Conservation (phyloP, 1,140 invertebrate species). For the Nebria ingens region DNA sequence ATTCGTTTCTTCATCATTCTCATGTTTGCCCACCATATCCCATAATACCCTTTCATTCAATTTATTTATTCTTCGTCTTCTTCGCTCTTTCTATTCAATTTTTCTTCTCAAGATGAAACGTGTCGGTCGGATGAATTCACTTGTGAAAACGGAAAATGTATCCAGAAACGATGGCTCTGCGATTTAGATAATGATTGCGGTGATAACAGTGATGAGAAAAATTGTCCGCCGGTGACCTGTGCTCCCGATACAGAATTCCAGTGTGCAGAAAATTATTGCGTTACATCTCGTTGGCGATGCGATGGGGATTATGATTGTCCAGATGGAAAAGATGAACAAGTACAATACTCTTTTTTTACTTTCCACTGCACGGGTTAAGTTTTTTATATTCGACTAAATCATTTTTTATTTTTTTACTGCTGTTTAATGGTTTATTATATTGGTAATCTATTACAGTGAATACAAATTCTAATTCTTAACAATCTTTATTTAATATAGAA, state of each 20-base stretch:
- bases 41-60: too few species aligned
- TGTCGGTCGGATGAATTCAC: conserved; percentile 83
- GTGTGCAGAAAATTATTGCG: conserved; percentile 53
- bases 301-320: conserved; percentile 78
- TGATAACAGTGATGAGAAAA: conserved; percentile 67
- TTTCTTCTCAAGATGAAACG: conserved; percentile 52
- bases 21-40: too few species aligned
- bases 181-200: conserved; percentile 82
- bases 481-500: too few species aligned
- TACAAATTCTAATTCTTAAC: too few species aligned
- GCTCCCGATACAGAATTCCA: conserved; percentile 56
- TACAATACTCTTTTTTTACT: conserved; percentile 23
- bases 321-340: conserved; percentile 69
- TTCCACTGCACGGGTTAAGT: too few species aligned
- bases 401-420: too few species aligned
- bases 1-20: conserved; percentile 14
- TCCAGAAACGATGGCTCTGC: conserved; percentile 77
- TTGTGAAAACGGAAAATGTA: conserved; percentile 79
- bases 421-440: too few species aligned
- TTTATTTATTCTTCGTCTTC: too few species aligned
- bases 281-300: conserved; percentile 66
- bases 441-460: too few species aligned
- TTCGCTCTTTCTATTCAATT: too few species aligned
- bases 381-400: too few species aligned
- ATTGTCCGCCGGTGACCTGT: conserved; percentile 61